phyloP scores from a whole-genome alignment of 2,797 vertebrate species.

The Sardinella longiceps region DNA sequence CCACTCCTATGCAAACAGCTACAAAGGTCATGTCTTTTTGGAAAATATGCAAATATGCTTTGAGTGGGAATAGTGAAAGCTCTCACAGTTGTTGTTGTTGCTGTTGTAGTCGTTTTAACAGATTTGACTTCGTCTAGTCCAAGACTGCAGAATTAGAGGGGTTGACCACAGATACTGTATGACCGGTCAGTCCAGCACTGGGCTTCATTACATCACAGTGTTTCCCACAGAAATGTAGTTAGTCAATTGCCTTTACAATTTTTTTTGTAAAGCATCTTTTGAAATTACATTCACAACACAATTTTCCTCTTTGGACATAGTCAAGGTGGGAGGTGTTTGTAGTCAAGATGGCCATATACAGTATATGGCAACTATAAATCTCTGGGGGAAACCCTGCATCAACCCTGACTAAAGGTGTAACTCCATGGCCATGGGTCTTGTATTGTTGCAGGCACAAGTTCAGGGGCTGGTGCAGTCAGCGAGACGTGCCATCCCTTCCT shows the following conservation, averaged over 20 bases:
- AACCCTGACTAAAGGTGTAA: not conserved
- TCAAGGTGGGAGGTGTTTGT: too few relatives aligned
- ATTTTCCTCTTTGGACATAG: too few relatives aligned
- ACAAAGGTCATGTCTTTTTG: not conserved
- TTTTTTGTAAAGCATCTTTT: too few relatives aligned
- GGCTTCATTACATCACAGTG: too few relatives aligned
- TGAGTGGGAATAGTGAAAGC: not conserved
- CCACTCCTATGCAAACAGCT: not conserved
- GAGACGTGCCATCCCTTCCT: constrained; percentile 37
- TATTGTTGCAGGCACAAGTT: not conserved
- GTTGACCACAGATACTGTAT: too few relatives aligned
- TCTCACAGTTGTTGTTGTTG: not conserved
- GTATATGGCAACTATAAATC: too few relatives aligned
- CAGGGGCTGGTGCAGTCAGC: constrained; percentile 32
- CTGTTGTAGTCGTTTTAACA: not conserved
- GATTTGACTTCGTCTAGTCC: not conserved
- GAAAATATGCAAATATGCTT: not conserved
- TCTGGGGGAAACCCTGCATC: not conserved
- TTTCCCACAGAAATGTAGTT: too few relatives aligned
- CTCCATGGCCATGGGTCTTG: not conserved
- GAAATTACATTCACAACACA: too few relatives aligned
- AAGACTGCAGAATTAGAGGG: too few relatives aligned
- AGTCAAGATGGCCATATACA: too few relatives aligned
- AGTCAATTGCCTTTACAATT: too few relatives aligned
- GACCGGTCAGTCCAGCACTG: too few relatives aligned